phyloP scores from a whole-genome alignment of 2,113 vertebrate genomes.

The Dicrurus megarhynchus region DNA sequence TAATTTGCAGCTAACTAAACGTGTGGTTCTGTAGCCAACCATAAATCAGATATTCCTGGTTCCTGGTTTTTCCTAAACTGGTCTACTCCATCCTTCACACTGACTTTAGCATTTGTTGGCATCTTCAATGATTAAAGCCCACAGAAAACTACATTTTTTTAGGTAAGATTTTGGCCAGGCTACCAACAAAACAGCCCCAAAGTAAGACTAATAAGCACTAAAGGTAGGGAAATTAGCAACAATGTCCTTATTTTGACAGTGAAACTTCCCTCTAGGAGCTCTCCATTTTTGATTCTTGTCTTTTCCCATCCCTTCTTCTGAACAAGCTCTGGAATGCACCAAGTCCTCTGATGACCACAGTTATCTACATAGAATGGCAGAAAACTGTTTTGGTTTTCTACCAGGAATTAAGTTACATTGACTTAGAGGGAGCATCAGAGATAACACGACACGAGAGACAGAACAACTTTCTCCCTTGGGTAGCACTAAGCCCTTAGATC shows the following conservation, averaged over 20 bases:
- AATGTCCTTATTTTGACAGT: background rate
- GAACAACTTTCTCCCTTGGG: background rate
- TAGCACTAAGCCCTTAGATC: background rate
- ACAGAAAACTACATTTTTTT: rapidly evolving
- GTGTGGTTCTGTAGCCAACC: background rate
- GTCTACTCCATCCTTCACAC: background rate
- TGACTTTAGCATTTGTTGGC: background rate
- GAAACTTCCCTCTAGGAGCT: background rate
- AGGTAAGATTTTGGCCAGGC: background rate
- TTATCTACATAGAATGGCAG: background rate
- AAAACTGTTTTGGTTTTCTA: background rate
- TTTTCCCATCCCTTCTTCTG: background rate
- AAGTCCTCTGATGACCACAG: background rate
- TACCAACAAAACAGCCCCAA: background rate
- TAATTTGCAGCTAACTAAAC: background rate
- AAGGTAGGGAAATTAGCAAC: background rate
- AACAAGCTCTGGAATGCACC: background rate
- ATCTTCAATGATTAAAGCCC: background rate
- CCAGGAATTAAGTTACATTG: background rate
- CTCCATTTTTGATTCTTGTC: background rate
- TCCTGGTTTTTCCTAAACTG: background rate
- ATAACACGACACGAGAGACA: background rate
- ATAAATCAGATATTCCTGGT: background rate
- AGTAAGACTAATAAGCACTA: background rate
- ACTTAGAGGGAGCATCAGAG: background rate